Base-by-base conservation (phyloP, 2,113 vertebrate genomes). In the Gallinago media region DNA sequence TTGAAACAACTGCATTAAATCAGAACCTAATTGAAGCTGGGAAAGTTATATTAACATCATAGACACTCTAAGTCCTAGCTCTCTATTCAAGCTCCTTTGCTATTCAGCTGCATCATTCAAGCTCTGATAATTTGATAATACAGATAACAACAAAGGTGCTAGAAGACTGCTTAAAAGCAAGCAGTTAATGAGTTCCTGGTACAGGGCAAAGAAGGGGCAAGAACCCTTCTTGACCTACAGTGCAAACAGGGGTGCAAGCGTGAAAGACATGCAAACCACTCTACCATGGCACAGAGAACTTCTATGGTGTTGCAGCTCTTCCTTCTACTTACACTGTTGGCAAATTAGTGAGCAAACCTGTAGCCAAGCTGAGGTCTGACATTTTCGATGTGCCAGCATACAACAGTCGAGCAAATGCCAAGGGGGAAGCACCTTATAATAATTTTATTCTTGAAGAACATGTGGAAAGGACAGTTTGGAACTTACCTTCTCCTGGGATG, bases 271-370 rank as follows among this genome's bases (percentile, higher is more conserved):
- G 29, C n/a, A 42, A 29, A 40, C 12, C n/a, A 7, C 31, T 8
- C 1, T 4, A 8, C 0, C 3, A 16, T 19, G 15, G 49, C 20
- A 9, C 8, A 9, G 19, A 40, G 27, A 55, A 42, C 32, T 25
- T 52, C 27, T 44, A 1, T 22, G 15, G 20, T 5, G 38, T 38
- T 23, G 16, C 40, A 50, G 40, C 31, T 91, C 50, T 47, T 76
- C 38, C 16, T 82, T 70, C 36, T 21, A 5, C 7, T 0, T 5
- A 7, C 4, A 1, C 26, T 2, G 0, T 6, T 46, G 47, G 11
- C 47, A 36, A 18, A n/a, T 20, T 3, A 27, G 21, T 5, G 36
- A 68, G 27, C 27, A 44, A 63, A 75, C 32, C 36, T 58, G 17
- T 6, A 34, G 16, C 27, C 47, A 31, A 68, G 22, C 26, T 25